Evolutionary conservation across 2,113 vertebrate genomes (phyloP), one percentile per base, ranked within the genome.

Genomic region (Brachyhypopomus occidentalis): DNA sequence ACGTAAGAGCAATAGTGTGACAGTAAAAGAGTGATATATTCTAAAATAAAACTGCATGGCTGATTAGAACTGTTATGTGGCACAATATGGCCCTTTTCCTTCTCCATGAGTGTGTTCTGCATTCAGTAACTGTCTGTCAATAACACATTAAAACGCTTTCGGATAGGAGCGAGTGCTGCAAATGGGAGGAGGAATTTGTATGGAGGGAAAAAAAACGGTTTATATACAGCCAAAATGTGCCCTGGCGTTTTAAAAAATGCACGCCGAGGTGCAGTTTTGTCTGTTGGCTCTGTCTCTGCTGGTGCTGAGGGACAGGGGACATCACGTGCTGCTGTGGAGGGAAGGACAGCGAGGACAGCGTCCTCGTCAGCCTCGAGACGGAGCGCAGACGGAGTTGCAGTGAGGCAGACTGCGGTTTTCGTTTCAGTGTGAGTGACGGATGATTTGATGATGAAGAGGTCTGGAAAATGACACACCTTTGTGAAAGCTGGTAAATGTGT

Each of bases 211-310:
- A 75, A 56, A 36, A 38, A 20, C 17, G 34, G 7, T 52, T 71
- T 48, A 78, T 78, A 41, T 14, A 12, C 4, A 59, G 66, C 64
- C 64, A 70, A 60, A 59, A 71, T 71, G 66, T n/a, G 56, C 77
- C 36, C 55, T 22, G 38, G 66, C 22, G 66, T 6, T 19, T 70
- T 70, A 60, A 71, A 71, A 71, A 52, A 71, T 56, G 25, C 66
- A 79, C 12, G 55, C 22, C 30, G 34, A 60, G 36, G 58, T 45
- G 55, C 62, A n/a, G 12, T 58, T 20, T 67, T 1, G 4, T 70
- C 34, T 71, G 22, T 45, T n/a, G 6, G 56, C 63, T 30, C 70
- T 45, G 17, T 59, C 17, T 78, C 30, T 59, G n/a, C 48, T 59
- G 25, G 48, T 78, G 77, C 64, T 60, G 64, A n/a, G 77, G 4